Base-by-base conservation (phyloP, 2,113 vertebrate genomes). In the Bos indicus region DNA sequence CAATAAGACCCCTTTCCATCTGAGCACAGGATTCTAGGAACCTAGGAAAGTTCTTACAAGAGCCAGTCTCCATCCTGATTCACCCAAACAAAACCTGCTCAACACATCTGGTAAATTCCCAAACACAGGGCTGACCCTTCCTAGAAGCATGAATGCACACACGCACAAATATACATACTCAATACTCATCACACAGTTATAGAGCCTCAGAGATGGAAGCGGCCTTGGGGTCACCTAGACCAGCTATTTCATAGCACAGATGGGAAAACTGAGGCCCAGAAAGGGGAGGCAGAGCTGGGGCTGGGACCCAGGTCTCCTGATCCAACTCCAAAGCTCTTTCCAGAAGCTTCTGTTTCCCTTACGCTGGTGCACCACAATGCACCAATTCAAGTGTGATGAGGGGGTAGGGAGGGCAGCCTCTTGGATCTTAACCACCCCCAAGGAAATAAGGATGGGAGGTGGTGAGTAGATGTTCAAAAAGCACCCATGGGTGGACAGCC, bases 291-390 rank as follows among this genome's bases (percentile, higher is more conserved):
- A 30, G 64, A 77, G 62, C 59, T 88, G n/a, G 54, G 52, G 83
- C 56, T 67, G 40, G 60, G 51, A 87, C 15, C 88, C 30, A 74
- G 71, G 52, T 46, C 19, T 84, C 71, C 60, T 88, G 60, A 60
- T 71, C 36, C 51, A 57, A 96, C 52, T 21, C 84, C 77, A 88
- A 85, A 40, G 80, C 81, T 93, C 93, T 30, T 98, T 97, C 96
- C 59, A 74, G 94, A 97, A 91, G 92, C 52, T 36, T 96, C 93
- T 3, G 26, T 33, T 23, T 60, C 78, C 77, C 48, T 88, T 59
- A 67, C 9, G 30, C 64, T 82, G 77, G 88, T 78, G 97, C 96
- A 97, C 78, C 96, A 97, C 97, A 96, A 97, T 97, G 97, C 98
- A 96, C 93, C 97, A 98, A 93, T 97, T 97, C 80, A 62, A 74